phyloP scores from a whole-genome alignment of 2,113 vertebrate genomes.

The Crotophaga sulcirostris region DNA sequence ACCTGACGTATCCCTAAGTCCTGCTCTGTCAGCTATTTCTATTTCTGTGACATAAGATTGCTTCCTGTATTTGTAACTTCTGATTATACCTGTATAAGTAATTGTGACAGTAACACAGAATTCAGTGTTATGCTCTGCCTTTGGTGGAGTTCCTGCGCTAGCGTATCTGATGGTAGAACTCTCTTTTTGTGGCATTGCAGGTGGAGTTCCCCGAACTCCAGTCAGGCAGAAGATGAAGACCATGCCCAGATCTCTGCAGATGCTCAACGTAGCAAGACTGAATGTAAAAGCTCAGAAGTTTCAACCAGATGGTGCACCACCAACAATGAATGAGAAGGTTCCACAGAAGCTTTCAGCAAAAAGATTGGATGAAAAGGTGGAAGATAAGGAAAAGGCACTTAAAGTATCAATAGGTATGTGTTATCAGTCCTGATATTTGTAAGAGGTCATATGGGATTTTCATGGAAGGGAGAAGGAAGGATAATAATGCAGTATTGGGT shows the following conservation, averaged over 20 bases:
- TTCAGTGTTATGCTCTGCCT: not conserved
- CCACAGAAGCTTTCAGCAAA: conserved; percentile 65
- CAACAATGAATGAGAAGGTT: conserved; percentile 58
- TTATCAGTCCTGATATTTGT: not conserved
- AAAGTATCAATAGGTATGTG: conserved; percentile 56
- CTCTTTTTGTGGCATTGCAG: conserved; percentile 56
- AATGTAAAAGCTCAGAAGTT: conserved; percentile 92
- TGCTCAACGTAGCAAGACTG: conserved; percentile 92
- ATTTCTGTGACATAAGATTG: not conserved
- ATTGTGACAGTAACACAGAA: not conserved
- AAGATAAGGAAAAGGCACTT: conserved; percentile 64
- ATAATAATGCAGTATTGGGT: not conserved
- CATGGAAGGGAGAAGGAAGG: not conserved
- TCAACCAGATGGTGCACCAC: conserved; percentile 73
- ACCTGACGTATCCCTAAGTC: not conserved
- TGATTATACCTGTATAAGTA: not conserved
- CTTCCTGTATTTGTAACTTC: not conserved
- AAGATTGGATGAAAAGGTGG: conserved; percentile 70
- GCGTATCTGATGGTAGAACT: not conserved
- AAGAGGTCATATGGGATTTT: not conserved
- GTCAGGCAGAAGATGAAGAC: conserved; percentile 96
- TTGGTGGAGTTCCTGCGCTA: not conserved
- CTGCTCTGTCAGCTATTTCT: not conserved
- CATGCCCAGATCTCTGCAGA: conserved; percentile 95
- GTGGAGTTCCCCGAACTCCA: conserved; percentile 88